phyloP scores from a whole-genome alignment of 1,140 invertebrate genomes.

The Macrosteles quadrilineatus region DNA sequence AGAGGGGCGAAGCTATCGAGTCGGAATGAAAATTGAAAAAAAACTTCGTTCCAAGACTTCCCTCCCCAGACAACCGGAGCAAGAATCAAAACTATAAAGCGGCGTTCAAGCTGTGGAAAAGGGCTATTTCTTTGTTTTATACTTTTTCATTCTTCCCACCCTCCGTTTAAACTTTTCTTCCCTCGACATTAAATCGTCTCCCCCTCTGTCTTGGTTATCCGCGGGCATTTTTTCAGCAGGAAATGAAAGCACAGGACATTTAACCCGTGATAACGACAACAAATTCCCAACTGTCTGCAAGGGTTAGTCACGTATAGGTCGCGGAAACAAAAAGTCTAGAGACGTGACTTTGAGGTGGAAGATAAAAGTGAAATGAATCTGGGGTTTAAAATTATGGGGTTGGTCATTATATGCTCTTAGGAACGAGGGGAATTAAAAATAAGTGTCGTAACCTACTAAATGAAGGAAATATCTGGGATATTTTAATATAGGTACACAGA shows the following conservation, averaged over 20 bases:
- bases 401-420: too few species aligned
- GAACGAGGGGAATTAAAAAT: too few species aligned
- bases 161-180: conserved; percentile 30
- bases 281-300: not conserved
- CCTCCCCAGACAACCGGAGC: not conserved
- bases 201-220: conserved; percentile 18
- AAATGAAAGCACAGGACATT: conserved; percentile 21
- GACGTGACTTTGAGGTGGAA: too few species aligned
- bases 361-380: too few species aligned
- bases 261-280: conserved; percentile 15
- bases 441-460: too few species aligned
- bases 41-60: not conserved
- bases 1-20: conserved; percentile 17
- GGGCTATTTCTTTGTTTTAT: conserved; percentile 32
- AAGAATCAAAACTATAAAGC: conserved; percentile 32
- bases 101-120: conserved; percentile 28
- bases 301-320: conserved; percentile 7
- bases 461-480: too few species aligned
- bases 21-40: conserved; percentile 31
- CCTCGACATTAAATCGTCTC: conserved; percentile 15
- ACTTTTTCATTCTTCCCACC: conserved; percentile 29
- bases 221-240: conserved; percentile 4
- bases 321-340: too few species aligned
- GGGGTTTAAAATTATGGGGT: too few species aligned
- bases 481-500: too few species aligned